Evolutionary conservation across 1,140 invertebrate genomes (phyloP), one percentile per base, ranked within the genome.

Genomic region (Rhagoletis zephyria): DNA sequence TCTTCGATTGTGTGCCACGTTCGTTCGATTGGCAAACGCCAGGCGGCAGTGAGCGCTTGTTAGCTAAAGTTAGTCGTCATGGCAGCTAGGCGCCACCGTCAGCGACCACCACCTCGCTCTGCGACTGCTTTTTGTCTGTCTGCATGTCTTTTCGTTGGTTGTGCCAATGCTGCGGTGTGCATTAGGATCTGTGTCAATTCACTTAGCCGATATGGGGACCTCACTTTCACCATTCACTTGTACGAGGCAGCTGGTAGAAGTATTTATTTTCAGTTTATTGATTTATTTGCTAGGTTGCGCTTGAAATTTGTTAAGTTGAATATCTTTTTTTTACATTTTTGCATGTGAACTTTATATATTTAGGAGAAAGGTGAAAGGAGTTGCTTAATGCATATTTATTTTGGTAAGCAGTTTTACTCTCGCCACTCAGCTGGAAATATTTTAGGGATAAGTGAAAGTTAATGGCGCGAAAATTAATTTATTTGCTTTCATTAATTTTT

Each of bases 151-250:
- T 51, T n/a, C 16, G 61, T 63, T 14, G 61, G n/a, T 14, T 63
- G 12, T 63, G 61, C 7, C 61, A 1, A 14, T 63, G 70, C 16
- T 48, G 45, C 48, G 30, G 30, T 30, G 3, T 81, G 74, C 19
- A 30, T 56, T 81, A 81, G 74, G 74, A 81, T 81, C 56, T 51
- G 48, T 81, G 74, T 30, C 74, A 56, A 81, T 81, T 59, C 74
- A 30, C 74, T 81, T 56, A 56, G 74, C n/a, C 30, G 30, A 48
- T 51, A 81, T 9, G 74, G 48, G 74, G 74, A 59, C 74, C 74
- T 81, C 74, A 81, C 74, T 81, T 81, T 81, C 74, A 81, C 74
- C 74, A 81, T 81, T 81, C 74, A 81, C 74, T 81, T 81, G 48
- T 81, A 56, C 61, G 9, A 4, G 30, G 4, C 4, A 63, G 61